Conservation (phyloP, 2,113 vertebrate species). For the Tyrannus savana region DNA sequence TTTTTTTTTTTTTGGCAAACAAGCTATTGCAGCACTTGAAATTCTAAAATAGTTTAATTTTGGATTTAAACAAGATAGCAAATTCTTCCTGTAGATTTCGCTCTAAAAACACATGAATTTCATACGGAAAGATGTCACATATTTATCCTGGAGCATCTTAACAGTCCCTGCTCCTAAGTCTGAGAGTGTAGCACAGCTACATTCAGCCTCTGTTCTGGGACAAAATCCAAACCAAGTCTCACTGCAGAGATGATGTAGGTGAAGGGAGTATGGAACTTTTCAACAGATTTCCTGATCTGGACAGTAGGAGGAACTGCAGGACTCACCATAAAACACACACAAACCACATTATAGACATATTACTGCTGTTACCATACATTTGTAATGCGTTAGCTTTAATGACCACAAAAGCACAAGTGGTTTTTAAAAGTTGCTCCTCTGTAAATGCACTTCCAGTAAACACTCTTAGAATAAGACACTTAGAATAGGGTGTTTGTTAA, state of each 20-base stretch:
- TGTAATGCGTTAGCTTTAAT: not conserved
- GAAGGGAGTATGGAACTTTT: not conserved
- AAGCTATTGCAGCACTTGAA: not conserved
- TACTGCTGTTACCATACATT: not conserved
- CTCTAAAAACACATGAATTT: not conserved
- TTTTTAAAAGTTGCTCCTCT: not conserved
- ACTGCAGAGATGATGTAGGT: not conserved
- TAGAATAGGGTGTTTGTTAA: not conserved
- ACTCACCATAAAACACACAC: not conserved
- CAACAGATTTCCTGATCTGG: not conserved
- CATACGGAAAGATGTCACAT: not conserved
- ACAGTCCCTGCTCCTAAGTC: not conserved
- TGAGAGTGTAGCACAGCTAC: not conserved
- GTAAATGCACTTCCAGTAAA: not conserved
- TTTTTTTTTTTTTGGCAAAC: not conserved
- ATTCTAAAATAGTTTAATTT: not conserved
- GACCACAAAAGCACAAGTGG: not conserved
- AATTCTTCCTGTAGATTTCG: not conserved
- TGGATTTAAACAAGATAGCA: not conserved
- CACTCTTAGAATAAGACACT: not conserved
- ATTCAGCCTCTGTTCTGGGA: not conserved
- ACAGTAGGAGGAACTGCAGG: slow-evolving; percentile 1
- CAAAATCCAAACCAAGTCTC: not conserved
- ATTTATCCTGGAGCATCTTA: not conserved
- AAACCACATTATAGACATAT: not conserved